Conservation (phyloP, 1,140 invertebrate genomes). For the Listronotus oregonensis region DNA sequence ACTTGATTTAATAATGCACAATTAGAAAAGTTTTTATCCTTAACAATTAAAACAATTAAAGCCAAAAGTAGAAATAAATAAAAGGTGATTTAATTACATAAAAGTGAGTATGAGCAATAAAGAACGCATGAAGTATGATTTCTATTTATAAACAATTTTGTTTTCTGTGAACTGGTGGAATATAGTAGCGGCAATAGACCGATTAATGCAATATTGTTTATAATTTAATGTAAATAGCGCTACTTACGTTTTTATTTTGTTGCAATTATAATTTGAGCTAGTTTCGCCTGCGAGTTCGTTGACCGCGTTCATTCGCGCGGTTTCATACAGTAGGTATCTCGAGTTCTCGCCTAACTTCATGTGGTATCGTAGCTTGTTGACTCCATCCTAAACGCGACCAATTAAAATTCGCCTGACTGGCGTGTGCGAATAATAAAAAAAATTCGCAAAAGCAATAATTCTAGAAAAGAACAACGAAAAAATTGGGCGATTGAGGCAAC, state of each 20-base stretch:
- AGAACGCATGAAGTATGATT: slow-evolving; percentile 1
- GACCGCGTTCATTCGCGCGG: slow-evolving; percentile 17
- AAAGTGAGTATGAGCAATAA: background rate
- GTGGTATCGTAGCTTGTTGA: background rate
- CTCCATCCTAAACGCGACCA: too few species aligned
- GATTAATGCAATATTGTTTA: slow-evolving; percentile 30
- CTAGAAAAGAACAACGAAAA: slow-evolving; percentile 20
- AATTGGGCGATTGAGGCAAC: slow-evolving; percentile 31
- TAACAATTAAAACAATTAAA: too few species aligned
- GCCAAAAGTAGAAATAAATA: too few species aligned
- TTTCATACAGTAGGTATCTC: slow-evolving; percentile 17
- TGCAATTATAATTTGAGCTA: slow-evolving; percentile 32
- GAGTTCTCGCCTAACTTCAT: slow-evolving; percentile 8
- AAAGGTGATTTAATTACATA: too few species aligned
- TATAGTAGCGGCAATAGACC: slow-evolving; percentile 11
- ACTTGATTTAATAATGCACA: too few species aligned
- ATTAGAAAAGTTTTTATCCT: too few species aligned
- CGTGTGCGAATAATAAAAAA: background rate
- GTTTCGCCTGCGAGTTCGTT: slow-evolving; percentile 28
- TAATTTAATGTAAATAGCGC: slow-evolving; percentile 34
- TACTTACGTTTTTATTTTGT: slow-evolving; percentile 42
- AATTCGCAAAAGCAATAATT: background rate
- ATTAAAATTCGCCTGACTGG: background rate
- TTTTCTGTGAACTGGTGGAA: slow-evolving; percentile 13
- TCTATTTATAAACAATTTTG: slow-evolving; percentile 18